Evolutionary conservation across 2,888 invertebrate genomes (phyloP), one percentile per base, ranked within the genome.

Genomic region (Nemoura dubitans): DNA sequence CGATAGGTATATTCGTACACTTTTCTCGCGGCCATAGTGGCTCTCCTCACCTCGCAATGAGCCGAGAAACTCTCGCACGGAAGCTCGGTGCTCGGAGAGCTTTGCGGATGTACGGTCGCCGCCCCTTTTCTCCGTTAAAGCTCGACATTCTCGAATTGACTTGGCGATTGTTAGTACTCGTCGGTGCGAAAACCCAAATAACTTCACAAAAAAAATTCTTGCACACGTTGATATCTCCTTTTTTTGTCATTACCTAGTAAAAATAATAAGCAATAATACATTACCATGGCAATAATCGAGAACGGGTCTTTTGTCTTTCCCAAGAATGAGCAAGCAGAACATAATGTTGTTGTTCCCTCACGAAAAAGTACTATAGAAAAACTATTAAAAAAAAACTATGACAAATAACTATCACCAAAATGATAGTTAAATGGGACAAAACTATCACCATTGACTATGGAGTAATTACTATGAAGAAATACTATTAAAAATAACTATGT

Each of bases 131-230:
- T 80, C 80, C 10, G 28, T 26, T 25, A 80, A 26, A 14, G 26
- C 80, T 14, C 28, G 27, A 14, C 80, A 25, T 26, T 80, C 28
- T 10, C 80, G 26, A 80, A 80, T 14, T 26, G 26, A 26, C 28
- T 80, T 80, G 14, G 80, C 80, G 26, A 80, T 27, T 25, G 80
- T 27, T 25, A 80, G 80, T 27, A 80, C 80, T 80, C 80, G n/a
- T 16, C 80, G 80, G 80, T 80, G 80, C 80, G 80, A 80, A 25
- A 80, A 80, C 14, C 80, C 80, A 80, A 80, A 80, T 26, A 80
- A 27, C 80, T 80, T 80, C 28, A 80, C n/a, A 80, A 28, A 80
- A 80, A 14, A 80, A 27, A 14, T 80, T 26, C 28, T 80, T 80
- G 80, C 80, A 80, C 14, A 80, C 80, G 80, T 26, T 80, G 14